Evolutionary conservation across 2,888 invertebrate species (phyloP).

Genomic region (Drosophila melanosoma): DNA sequence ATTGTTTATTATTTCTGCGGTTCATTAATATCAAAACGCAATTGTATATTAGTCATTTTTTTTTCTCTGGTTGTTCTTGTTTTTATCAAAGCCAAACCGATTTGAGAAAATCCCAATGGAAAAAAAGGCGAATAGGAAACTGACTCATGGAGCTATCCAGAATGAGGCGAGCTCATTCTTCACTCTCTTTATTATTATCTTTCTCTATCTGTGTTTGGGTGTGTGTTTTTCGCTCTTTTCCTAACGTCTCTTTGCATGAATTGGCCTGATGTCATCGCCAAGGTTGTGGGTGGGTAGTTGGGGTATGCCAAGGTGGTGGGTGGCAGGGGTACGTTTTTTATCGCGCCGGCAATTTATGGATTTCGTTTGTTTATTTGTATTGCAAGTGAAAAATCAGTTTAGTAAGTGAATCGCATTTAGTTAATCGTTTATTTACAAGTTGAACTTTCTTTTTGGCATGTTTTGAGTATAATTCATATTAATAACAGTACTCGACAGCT

Average conservation of each 20-base stretch:
- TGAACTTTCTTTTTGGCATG: slow-evolving; percentile 12
- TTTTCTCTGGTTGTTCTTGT: not conserved
- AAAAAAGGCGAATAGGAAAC: not conserved
- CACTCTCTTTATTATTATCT: slow-evolving; percentile 5
- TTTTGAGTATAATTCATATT: slow-evolving; percentile 14
- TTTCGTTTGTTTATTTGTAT: slow-evolving; percentile 35
- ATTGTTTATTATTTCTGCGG: slow-evolving; percentile 2
- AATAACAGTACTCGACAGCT: slow-evolving; percentile 26
- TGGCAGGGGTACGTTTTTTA: slow-evolving; percentile 26
- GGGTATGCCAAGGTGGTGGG: not conserved
- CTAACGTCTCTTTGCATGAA: slow-evolving; percentile 47
- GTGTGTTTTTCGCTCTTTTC: not conserved
- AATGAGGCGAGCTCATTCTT: not conserved
- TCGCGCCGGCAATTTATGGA: slow-evolving; percentile 37
- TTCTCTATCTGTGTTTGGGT: slow-evolving; percentile 3
- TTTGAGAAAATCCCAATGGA: not conserved
- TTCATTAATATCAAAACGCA: slow-evolving; percentile 30
- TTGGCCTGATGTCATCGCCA: slow-evolving; percentile 68
- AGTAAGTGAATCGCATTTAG: slow-evolving; percentile 6
- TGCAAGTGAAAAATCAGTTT: slow-evolving; percentile 5
- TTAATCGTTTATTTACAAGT: slow-evolving; percentile 18
- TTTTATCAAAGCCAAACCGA: not conserved
- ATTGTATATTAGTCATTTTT: slow-evolving; percentile 19
- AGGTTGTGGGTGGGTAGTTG: slow-evolving; percentile 1
- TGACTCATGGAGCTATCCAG: not conserved